phyloP scores from a whole-genome alignment of 2,113 vertebrate genomes.

The Hippopotamus amphibius region DNA sequence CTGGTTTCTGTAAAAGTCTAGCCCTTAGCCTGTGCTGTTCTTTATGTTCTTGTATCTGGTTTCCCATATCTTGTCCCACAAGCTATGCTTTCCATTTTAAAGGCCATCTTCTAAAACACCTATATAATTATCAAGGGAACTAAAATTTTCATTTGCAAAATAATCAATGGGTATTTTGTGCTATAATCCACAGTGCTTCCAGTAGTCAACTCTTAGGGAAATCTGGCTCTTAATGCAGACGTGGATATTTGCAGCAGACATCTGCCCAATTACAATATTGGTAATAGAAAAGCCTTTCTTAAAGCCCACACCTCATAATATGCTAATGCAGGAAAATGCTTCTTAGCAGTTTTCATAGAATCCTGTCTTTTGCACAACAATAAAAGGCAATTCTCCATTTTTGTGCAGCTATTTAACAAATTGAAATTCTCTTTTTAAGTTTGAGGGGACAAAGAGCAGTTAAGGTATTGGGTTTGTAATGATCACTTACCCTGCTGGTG shows the following conservation, averaged over 20 bases:
- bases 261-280: slow-evolving; percentile 31
- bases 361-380: slow-evolving; percentile 55
- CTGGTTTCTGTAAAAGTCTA: not conserved
- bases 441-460: slow-evolving; percentile 61
- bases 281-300: slow-evolving; percentile 36
- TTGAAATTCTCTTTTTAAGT: slow-evolving; percentile 67
- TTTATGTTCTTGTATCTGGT: not conserved
- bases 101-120: slow-evolving; percentile 25
- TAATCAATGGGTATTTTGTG: slow-evolving; percentile 49
- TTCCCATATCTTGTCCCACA: not conserved
- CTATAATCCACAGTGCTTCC: slow-evolving; percentile 18
- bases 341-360: slow-evolving; percentile 61
- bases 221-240: slow-evolving; percentile 1
- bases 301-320: slow-evolving; percentile 53
- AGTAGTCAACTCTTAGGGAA: slow-evolving; percentile 40
- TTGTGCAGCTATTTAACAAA: slow-evolving; percentile 58
- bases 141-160: slow-evolving; percentile 50
- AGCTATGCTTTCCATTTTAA: not conserved
- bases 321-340: slow-evolving; percentile 52
- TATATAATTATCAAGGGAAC: not conserved
- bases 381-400: slow-evolving; percentile 66
- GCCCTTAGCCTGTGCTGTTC: not conserved
- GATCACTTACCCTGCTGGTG: slow-evolving; percentile 48
- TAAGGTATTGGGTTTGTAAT: slow-evolving; percentile 70
- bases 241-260: not conserved